Evolutionary conservation across 2,888 invertebrate species (phyloP).

Genomic region (Pediacus dermestoides): DNA sequence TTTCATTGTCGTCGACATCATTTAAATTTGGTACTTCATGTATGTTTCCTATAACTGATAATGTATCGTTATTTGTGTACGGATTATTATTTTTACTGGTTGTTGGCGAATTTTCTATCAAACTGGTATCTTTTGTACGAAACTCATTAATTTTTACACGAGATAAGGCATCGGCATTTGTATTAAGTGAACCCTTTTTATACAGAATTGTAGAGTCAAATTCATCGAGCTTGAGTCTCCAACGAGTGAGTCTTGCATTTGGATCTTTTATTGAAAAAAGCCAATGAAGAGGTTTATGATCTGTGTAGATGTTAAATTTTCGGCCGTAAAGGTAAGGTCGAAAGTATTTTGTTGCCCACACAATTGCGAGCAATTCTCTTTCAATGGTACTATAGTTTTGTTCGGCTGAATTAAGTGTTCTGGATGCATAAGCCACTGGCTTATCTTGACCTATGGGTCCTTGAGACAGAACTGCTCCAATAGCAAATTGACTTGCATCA

Average conservation of each 20-base stretch:
- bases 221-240: not conserved
- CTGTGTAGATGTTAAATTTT: not conserved
- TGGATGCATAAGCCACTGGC: constrained; percentile 18
- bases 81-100: not conserved
- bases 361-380: constrained; percentile 13
- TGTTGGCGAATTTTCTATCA: not conserved
- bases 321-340: not conserved
- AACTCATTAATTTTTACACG: not conserved
- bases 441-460: constrained; percentile 12
- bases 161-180: not conserved
- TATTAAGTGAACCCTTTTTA: not conserved
- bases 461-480: constrained; percentile 22
- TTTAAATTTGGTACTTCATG: constrained; percentile 6
- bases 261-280: not conserved
- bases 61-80: not conserved
- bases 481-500: constrained; percentile 16
- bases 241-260: not conserved
- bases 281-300: not conserved
- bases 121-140: not conserved
- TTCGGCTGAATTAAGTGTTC: constrained; percentile 16
- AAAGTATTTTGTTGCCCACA: constrained; percentile 1
- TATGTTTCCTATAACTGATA: not conserved
- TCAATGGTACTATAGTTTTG: constrained; percentile 12
- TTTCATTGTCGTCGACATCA: constrained; percentile 11
- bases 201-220: not conserved